Conservation (phyloP, 2,797 vertebrate species). For the Sebastes wilsoni region DNA sequence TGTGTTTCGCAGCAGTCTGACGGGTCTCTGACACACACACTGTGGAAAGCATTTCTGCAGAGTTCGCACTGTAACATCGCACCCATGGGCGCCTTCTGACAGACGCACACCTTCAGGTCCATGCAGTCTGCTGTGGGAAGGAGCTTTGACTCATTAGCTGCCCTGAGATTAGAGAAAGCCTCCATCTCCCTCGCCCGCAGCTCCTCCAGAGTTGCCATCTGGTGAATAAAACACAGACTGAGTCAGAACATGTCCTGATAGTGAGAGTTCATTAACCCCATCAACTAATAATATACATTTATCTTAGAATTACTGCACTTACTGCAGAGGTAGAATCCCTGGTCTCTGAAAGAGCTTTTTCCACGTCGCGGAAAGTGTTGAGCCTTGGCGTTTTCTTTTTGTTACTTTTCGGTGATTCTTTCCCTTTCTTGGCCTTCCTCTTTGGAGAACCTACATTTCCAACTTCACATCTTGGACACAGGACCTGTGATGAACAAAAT, state of each 20-base stretch:
- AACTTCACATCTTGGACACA: slow-evolving; percentile 92
- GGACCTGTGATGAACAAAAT: slow-evolving; percentile 78
- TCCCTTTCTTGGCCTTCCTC: slow-evolving; percentile 92
- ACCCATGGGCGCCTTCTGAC: slow-evolving; percentile 90
- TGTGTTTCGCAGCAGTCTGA: slow-evolving; percentile 63
- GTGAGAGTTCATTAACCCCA: too few species aligned
- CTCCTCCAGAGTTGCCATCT: slow-evolving; percentile 93
- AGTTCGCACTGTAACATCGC: slow-evolving; percentile 98
- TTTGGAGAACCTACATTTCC: slow-evolving; percentile 83
- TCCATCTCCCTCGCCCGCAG: slow-evolving; percentile 92
- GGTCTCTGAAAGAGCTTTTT: slow-evolving; percentile 88
- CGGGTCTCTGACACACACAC: slow-evolving; percentile 84
- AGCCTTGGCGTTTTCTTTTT: slow-evolving; percentile 88
- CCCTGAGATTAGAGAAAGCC: slow-evolving; percentile 87
- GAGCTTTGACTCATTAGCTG: slow-evolving; percentile 91
- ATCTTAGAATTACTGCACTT: slow-evolving; percentile 45
- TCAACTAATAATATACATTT: neutral
- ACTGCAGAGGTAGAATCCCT: slow-evolving; percentile 91
- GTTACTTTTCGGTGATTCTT: slow-evolving; percentile 84
- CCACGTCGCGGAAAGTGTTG: slow-evolving; percentile 87
- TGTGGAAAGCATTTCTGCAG: slow-evolving; percentile 94
- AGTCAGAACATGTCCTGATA: neutral
- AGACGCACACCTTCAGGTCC: slow-evolving; percentile 90
- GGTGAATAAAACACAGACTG: neutral
- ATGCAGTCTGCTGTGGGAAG: slow-evolving; percentile 84